Evolutionary conservation across 2,888 invertebrate species (phyloP).

Genomic region (Eilema depressum): DNA sequence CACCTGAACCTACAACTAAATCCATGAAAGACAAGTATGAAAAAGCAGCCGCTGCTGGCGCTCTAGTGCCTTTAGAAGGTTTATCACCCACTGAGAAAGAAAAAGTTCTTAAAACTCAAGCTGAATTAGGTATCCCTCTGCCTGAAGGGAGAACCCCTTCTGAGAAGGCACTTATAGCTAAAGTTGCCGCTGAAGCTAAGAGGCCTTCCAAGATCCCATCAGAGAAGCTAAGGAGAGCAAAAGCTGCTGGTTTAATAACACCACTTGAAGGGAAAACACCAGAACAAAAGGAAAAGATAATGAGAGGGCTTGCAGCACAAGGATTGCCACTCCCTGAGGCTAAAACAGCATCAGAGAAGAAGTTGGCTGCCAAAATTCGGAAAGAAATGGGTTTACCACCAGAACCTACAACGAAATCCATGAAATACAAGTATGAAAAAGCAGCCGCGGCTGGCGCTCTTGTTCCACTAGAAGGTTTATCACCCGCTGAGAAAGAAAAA

Average conservation of each 20-base stretch:
- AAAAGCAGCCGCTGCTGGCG: constrained; percentile 30
- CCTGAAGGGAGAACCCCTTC: neutral
- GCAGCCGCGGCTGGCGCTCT: constrained; percentile 19
- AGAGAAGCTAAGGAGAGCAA: neutral
- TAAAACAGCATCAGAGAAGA: constrained; percentile 26
- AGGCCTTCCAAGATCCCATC: neutral
- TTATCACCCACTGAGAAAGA: constrained; percentile 54
- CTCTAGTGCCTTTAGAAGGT: constrained; percentile 47
- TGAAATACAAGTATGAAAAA: constrained; percentile 18
- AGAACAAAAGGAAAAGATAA: constrained; percentile 53
- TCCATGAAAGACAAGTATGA: neutral
- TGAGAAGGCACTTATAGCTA: constrained; percentile 30
- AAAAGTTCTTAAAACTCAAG: constrained; percentile 38
- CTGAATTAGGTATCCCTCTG: constrained; percentile 1
- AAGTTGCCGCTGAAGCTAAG: constrained; percentile 33
- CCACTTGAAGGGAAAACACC: constrained; percentile 23
- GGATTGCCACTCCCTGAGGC: constrained; percentile 28
- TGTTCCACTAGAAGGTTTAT: constrained; percentile 48
- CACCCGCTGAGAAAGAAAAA: constrained; percentile 51
- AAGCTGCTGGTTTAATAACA: constrained; percentile 50
- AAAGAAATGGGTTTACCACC: constrained; percentile 37
- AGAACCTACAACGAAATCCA: constrained; percentile 17
- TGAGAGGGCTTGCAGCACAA: constrained; percentile 42
- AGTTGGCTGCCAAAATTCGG: constrained; percentile 19
- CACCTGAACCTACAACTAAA: constrained; percentile 18